Evolutionary conservation across 2,113 vertebrate genomes (phyloP).

Genomic region (Lagopus muta): DNA sequence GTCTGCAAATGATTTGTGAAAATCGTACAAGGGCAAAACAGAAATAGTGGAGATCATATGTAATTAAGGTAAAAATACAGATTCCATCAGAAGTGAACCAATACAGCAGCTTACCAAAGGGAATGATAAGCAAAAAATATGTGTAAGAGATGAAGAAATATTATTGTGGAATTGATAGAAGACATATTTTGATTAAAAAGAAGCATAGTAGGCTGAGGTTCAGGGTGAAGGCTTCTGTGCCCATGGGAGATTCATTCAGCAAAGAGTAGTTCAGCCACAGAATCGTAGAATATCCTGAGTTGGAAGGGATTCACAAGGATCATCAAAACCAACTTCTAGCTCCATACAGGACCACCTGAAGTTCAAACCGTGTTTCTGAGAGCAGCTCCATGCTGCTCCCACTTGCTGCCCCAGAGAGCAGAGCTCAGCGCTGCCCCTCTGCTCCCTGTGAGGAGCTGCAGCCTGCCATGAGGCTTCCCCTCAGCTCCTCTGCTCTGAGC

Average conservation of each 20-base stretch:
- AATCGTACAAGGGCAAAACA: background rate
- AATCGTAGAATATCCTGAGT: too few relatives aligned
- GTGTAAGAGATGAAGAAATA: background rate
- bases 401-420: too few relatives aligned
- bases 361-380: too few relatives aligned
- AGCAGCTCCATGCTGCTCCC: too few relatives aligned
- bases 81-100: background rate
- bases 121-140: background rate
- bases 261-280: too few relatives aligned
- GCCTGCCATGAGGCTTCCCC: too few relatives aligned
- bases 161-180: rapidly evolving
- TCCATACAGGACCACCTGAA: too few relatives aligned
- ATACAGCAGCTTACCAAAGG: background rate
- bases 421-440: too few relatives aligned
- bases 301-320: too few relatives aligned
- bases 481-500: too few relatives aligned
- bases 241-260: background rate
- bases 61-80: background rate
- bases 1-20: background rate
- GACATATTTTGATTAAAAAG: background rate
- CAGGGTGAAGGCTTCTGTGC: background rate
- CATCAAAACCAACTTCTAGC: too few relatives aligned
- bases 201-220: background rate
- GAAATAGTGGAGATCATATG: background rate
- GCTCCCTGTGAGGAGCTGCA: too few relatives aligned